Conservation (phyloP, 2,797 vertebrate genomes). For the Sciaenops ocellatus region DNA sequence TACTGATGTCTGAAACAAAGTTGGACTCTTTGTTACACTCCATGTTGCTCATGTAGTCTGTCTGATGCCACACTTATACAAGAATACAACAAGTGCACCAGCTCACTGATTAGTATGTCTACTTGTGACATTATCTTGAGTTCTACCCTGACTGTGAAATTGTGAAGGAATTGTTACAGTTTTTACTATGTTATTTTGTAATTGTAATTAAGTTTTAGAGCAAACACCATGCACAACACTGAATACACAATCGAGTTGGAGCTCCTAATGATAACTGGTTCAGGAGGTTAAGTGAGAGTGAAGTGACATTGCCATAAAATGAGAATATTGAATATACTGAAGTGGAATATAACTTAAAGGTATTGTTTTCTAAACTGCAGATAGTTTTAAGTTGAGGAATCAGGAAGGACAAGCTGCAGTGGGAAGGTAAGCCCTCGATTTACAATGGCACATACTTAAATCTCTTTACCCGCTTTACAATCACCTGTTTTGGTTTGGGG, state of each 20-base stretch:
- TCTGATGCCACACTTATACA: neutral
- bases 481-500: slow-evolving; percentile 61
- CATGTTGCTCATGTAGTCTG: neutral
- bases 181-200: neutral
- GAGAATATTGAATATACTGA: neutral
- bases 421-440: slow-evolving; percentile 71
- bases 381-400: slow-evolving; percentile 66
- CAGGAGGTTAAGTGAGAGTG: neutral
- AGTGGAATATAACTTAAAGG: slow-evolving; percentile 3
- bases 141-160: neutral
- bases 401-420: slow-evolving; percentile 66
- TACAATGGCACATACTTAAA: slow-evolving; percentile 72
- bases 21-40: no score
- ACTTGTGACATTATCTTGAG: neutral
- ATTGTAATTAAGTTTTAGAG: neutral
- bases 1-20: no score
- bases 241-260: neutral
- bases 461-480: slow-evolving; percentile 74
- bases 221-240: neutral
- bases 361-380: slow-evolving; percentile 45
- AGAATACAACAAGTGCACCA: neutral
- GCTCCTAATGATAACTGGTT: neutral
- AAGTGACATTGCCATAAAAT: neutral
- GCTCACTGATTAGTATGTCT: neutral
- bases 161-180: neutral